A percentile compares a stretch with the other conserved stretches of the same genome.
phyloP scores from a whole-genome alignment of 2,797 vertebrate genomes.

The Phoxinus dragarum region DNA sequence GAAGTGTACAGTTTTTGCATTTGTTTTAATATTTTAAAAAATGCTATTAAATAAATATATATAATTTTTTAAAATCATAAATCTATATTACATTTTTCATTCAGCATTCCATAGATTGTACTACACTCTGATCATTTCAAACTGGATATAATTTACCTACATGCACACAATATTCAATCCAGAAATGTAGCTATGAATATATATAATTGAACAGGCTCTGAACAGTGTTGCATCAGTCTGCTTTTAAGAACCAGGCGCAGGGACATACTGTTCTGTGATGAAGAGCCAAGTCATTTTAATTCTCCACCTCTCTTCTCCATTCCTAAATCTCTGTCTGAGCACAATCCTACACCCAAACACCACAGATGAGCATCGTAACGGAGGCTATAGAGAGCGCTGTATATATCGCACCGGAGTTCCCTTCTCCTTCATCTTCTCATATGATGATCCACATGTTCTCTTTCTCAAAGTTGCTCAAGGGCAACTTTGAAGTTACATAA shows the following conservation, averaged over 20 bases:
- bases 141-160: not conserved
- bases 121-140: not conserved
- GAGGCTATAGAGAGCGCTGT: not conserved
- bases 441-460: conserved; percentile 33
- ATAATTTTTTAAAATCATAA: not conserved
- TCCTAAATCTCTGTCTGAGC: conserved; percentile 34
- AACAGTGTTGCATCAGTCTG: conserved; percentile 16
- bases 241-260: conserved; percentile 17
- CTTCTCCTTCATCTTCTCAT: conserved; percentile 26
- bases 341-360: not conserved
- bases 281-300: conserved; percentile 39
- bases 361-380: not conserved
- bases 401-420: not conserved
- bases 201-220: not conserved
- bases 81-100: not conserved
- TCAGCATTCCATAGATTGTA: not conserved
- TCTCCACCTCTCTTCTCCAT: conserved; percentile 10
- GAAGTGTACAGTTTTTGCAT: not conserved
- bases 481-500: conserved; percentile 53
- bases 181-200: not conserved
- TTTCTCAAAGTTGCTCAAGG: conserved; percentile 39
- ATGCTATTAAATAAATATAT: not conserved
- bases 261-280: conserved; percentile 31
- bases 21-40: not conserved
- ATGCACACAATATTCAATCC: not conserved